These are phyloP conservation scores for Orchestes rusci DNA, from an alignment of 2,888 invertebrate species.

Conservation along the genomic window DNA sequence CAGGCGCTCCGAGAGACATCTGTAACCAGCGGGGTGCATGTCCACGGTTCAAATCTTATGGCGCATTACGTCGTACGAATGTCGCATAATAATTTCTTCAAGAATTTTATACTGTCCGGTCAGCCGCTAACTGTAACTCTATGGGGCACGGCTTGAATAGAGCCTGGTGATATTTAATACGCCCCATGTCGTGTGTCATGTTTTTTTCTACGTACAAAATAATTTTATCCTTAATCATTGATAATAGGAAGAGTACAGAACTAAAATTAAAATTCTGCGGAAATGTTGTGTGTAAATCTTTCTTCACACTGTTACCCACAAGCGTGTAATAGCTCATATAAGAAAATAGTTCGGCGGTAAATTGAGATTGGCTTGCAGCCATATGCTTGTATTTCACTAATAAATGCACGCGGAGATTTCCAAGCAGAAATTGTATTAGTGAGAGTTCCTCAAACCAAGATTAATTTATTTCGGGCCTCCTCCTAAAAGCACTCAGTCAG, in stretches of 20 bases:
- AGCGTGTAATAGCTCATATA: constrained; percentile 30
- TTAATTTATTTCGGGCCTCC: too few relatives aligned
- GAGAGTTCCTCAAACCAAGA: too few relatives aligned
- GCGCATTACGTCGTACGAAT: constrained; percentile 18
- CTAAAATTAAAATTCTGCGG: neutral
- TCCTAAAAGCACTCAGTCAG: constrained; percentile 20
- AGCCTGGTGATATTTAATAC: too few relatives aligned
- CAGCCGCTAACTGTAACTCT: too few relatives aligned
- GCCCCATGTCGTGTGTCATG: too few relatives aligned
- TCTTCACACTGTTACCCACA: constrained; percentile 29
- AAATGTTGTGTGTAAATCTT: constrained; percentile 27
- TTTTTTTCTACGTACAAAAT: too few relatives aligned
- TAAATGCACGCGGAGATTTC: too few relatives aligned
- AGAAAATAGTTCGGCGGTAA: constrained; percentile 31
- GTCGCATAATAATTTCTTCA: constrained; percentile 19
- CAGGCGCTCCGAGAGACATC: constrained; percentile 35
- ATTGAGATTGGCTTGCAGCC: constrained; percentile 33
- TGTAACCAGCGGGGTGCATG: constrained; percentile 30
- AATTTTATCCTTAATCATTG: too few relatives aligned
- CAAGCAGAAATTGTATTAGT: too few relatives aligned
- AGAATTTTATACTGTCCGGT: too few relatives aligned
- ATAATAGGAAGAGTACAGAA: too few relatives aligned
- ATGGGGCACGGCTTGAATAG: too few relatives aligned
- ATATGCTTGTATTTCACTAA: constrained; percentile 30
- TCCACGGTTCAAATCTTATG: constrained; percentile 17